Conservation (phyloP, 2,888 invertebrate species). For the Dorcus hopei region DNA sequence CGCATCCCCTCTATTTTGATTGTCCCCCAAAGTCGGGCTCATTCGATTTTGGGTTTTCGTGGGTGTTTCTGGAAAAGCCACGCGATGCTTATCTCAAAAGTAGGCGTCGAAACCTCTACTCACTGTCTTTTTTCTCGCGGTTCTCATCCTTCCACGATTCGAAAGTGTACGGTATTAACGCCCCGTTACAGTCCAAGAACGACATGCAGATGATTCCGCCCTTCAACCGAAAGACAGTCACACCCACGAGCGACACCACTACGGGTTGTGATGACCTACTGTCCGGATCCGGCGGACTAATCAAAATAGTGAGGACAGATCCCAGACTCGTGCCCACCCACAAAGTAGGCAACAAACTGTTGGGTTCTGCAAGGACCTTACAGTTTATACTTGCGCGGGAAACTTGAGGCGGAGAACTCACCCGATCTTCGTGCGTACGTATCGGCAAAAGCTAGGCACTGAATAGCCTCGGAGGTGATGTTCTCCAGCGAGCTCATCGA, state of each 20-base stretch:
- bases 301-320: slow-evolving; percentile 89
- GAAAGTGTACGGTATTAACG: slow-evolving; percentile 83
- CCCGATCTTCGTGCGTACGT: slow-evolving; percentile 93
- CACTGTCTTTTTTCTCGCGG: slow-evolving; percentile 51
- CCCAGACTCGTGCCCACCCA: slow-evolving; percentile 99
- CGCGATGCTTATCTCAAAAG: background rate
- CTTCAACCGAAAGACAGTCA: slow-evolving; percentile 93
- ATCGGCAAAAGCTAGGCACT: slow-evolving; percentile 94
- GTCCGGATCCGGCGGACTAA: slow-evolving; percentile 79
- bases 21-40: slow-evolving; percentile 67
- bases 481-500: slow-evolving; percentile 98
- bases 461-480: slow-evolving; percentile 92
- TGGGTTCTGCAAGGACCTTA: slow-evolving; percentile 65
- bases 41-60: slow-evolving; percentile 69
- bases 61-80: slow-evolving; percentile 54
- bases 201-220: slow-evolving; percentile 92
- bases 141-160: slow-evolving; percentile 93
- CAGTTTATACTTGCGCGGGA: too few species aligned
- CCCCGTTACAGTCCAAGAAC: slow-evolving; percentile 93
- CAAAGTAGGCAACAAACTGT: slow-evolving; percentile 79
- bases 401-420: slow-evolving; percentile 44
- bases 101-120: slow-evolving; percentile 6
- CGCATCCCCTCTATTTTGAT: slow-evolving; percentile 47
- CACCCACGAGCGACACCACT: slow-evolving; percentile 89
- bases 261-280: slow-evolving; percentile 81